Percentiles rank a stretch among this genome's conserved stretches.
phyloP scores from a whole-genome alignment of 2,888 invertebrate species.

The Rhagium mordax region DNA sequence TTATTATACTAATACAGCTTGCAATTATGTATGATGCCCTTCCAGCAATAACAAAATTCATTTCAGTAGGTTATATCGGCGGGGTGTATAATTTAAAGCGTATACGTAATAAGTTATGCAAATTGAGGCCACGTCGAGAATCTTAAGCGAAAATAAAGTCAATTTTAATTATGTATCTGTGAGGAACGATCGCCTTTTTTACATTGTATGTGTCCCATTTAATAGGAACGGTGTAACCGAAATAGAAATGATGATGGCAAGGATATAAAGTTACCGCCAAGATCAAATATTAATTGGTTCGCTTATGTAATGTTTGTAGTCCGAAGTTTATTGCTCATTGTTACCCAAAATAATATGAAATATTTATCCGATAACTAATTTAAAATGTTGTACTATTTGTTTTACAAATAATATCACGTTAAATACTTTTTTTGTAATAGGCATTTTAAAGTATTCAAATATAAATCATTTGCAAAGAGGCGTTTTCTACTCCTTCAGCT shows the following conservation, averaged over 20 bases:
- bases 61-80: conserved; percentile 47
- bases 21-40: conserved; percentile 33
- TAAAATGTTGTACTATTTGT: too few species aligned
- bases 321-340: too few species aligned
- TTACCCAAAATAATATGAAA: too few species aligned
- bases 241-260: neutral
- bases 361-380: too few species aligned
- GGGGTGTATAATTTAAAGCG: conserved; percentile 49
- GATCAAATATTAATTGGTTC: neutral
- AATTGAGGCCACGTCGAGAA: conserved; percentile 55
- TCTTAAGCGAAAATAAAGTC: conserved; percentile 62
- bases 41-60: conserved; percentile 42
- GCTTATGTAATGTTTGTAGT: too few species aligned
- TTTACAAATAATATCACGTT: too few species aligned
- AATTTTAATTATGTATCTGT: conserved; percentile 61
- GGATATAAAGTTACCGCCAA: neutral
- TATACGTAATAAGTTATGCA: conserved; percentile 49
- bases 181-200: conserved; percentile 14
- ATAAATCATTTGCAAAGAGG: too few species aligned
- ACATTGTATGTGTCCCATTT: neutral
- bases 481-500: too few species aligned
- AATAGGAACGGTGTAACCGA: neutral
- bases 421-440: too few species aligned
- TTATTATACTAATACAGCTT: conserved; percentile 31
- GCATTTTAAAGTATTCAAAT: too few species aligned